Evolutionary conservation across 1,140 invertebrate species (phyloP).

Genomic region (Agraylea sexmaculata): DNA sequence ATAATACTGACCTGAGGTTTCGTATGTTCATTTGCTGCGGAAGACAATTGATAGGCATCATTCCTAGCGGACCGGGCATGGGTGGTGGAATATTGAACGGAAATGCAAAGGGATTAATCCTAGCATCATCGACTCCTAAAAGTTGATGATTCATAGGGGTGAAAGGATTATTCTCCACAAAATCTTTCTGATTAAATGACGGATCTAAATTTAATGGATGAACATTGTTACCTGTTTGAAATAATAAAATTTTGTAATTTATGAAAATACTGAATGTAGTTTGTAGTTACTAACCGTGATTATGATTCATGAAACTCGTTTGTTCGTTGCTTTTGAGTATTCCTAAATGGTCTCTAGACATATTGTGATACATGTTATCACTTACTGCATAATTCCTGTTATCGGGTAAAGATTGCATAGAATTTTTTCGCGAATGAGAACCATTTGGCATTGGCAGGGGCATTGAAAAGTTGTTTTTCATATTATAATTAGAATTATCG

Average conservation of each 20-base stretch:
- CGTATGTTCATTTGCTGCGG: neutral
- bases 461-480: conserved; percentile 4
- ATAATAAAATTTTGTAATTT: too few species aligned
- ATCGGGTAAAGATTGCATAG: conserved; percentile 5
- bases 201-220: too few species aligned
- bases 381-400: conserved; percentile 8
- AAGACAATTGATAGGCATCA: neutral
- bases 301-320: too few species aligned
- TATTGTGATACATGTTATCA: conserved; percentile 1
- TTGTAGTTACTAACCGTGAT: too few species aligned
- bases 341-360: conserved; percentile 14
- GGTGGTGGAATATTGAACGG: conserved; percentile 12
- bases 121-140: too few species aligned
- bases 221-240: too few species aligned
- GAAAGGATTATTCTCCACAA: too few species aligned
- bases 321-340: too few species aligned
- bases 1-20: conserved; percentile 19
- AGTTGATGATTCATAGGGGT: too few species aligned
- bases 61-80: conserved; percentile 21
- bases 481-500: conserved; percentile 3
- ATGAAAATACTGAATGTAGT: too few species aligned
- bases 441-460: neutral
- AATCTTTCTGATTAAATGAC: too few species aligned
- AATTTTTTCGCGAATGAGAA: conserved; percentile 3
- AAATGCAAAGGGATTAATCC: too few species aligned